These are phyloP conservation scores for Rallus crepitans DNA, from an alignment of 2,797 vertebrate genomes.

Conservation along the genomic window DNA sequence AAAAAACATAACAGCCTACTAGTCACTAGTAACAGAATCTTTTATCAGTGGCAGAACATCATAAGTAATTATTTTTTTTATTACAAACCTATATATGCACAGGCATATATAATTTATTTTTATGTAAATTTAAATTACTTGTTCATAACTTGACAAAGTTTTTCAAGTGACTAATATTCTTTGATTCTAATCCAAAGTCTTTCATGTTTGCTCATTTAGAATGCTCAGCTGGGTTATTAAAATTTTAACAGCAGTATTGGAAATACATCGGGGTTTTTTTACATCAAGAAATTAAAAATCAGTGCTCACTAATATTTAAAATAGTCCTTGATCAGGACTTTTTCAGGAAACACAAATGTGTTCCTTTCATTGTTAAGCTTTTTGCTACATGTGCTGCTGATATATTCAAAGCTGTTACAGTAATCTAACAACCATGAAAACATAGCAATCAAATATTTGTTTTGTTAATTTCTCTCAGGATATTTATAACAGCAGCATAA, in stretches of 20 bases:
- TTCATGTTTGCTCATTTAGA: background rate
- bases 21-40: background rate
- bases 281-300: background rate
- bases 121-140: background rate
- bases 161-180: background rate
- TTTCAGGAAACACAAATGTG: background rate
- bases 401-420: background rate
- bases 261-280: background rate
- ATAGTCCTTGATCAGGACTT: background rate
- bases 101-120: background rate
- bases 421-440: background rate
- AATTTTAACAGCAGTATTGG: background rate
- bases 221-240: background rate
- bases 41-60: background rate
- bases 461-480: background rate
- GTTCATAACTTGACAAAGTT: background rate
- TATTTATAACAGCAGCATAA: background rate
- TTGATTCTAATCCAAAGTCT: background rate
- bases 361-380: background rate
- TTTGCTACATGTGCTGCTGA: background rate
- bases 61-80: background rate
- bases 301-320: background rate
- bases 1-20: background rate
- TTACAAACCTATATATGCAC: background rate
- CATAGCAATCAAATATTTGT: background rate